These are phyloP conservation scores for Myiagra hebetior DNA, from an alignment of 2,113 vertebrate species.

Conservation along the genomic window DNA sequence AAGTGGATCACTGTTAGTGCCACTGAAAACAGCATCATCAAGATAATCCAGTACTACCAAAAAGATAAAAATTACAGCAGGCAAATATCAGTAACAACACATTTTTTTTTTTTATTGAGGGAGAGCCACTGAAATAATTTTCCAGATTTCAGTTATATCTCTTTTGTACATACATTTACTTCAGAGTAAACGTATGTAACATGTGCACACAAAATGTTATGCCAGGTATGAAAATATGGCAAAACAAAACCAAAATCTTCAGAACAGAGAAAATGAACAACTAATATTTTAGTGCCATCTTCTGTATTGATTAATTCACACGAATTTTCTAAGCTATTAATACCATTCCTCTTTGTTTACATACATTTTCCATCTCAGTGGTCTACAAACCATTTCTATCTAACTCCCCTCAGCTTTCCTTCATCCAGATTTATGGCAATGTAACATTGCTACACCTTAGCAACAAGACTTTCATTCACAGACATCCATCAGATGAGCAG, in stretches of 20 bases:
- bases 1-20: not conserved
- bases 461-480: not conserved
- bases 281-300: not conserved
- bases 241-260: not conserved
- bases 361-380: not conserved
- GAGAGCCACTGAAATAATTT: not conserved
- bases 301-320: not conserved
- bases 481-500: not conserved
- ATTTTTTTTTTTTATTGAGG: not conserved
- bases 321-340: not conserved
- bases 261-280: not conserved
- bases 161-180: not conserved
- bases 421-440: not conserved
- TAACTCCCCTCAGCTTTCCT: not conserved
- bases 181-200: not conserved
- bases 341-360: not conserved
- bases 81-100: not conserved
- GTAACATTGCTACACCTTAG: not conserved
- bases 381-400: not conserved
- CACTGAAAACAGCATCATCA: not conserved
- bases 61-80: not conserved
- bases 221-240: not conserved
- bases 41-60: not conserved
- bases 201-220: not conserved
- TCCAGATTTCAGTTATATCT: not conserved